Evolutionary conservation across 2,888 invertebrate genomes (phyloP).

Genomic region (Calliscelio sp.): DNA sequence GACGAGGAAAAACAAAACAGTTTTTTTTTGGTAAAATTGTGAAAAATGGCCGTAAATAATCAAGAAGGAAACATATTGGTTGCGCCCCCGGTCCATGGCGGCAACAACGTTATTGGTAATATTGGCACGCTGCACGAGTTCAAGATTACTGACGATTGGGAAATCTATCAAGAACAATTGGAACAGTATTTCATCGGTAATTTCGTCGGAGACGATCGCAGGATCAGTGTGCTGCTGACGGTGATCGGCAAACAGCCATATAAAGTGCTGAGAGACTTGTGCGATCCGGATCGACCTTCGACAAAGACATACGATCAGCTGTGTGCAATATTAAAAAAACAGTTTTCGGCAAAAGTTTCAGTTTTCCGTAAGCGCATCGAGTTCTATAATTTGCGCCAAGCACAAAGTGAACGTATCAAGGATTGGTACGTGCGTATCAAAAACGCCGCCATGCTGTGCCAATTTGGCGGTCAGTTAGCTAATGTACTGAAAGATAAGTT

Average conservation of each 20-base stretch:
- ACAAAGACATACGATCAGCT: slow-evolving; percentile 59
- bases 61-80: too few relatives aligned
- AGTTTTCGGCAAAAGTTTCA: slow-evolving; percentile 48
- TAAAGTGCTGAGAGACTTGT: slow-evolving; percentile 66
- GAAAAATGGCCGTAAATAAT: background rate
- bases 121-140: slow-evolving; percentile 63
- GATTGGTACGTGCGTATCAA: slow-evolving; percentile 78
- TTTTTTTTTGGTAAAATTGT: background rate
- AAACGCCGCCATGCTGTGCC: slow-evolving; percentile 71
- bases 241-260: slow-evolving; percentile 64
- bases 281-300: slow-evolving; percentile 61
- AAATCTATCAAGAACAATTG: slow-evolving; percentile 60
- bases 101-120: slow-evolving; percentile 2
- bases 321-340: slow-evolving; percentile 57
- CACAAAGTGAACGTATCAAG: slow-evolving; percentile 53
- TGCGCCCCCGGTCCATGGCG: background rate
- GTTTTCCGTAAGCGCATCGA: slow-evolving; percentile 61
- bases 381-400: slow-evolving; percentile 74
- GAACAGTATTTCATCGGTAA: slow-evolving; percentile 70
- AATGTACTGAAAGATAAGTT: background rate
- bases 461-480: slow-evolving; percentile 56
- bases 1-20: background rate
- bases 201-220: slow-evolving; percentile 48
- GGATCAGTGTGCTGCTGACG: slow-evolving; percentile 60
- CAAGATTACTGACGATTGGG: slow-evolving; percentile 64